A percentile compares a stretch with the other conserved stretches of the same genome.
Conservation (phyloP, 1,140 invertebrate species). For the Trachymyrmex cornetzi region DNA sequence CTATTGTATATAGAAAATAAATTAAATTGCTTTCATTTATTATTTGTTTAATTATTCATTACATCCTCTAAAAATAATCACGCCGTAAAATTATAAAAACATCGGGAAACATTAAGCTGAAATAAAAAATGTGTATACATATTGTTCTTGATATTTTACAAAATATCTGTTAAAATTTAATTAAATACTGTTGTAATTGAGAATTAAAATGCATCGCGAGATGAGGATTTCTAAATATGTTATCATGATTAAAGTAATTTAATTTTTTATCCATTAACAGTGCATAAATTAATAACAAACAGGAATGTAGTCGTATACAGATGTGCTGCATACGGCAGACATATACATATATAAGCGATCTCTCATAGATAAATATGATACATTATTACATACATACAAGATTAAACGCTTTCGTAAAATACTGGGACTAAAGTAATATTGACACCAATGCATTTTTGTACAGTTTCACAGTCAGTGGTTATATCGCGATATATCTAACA, state of each 20-base stretch:
- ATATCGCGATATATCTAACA: conserved; percentile 60
- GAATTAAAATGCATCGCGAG: neutral
- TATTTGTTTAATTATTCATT: neutral
- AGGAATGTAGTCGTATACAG: conserved; percentile 72
- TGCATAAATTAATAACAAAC: conserved; percentile 67
- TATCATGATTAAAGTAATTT: conserved; percentile 37
- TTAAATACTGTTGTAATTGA: neutral
- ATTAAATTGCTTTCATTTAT: conserved; percentile 21
- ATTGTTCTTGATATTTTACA: neutral
- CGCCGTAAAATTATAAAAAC: conserved; percentile 4
- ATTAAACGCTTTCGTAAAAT: conserved; percentile 61
- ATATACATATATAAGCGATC: neutral
- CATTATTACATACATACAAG: conserved; percentile 64
- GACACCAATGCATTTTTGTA: conserved; percentile 71
- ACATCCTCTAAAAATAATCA: neutral
- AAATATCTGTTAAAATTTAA: neutral
- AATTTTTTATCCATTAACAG: conserved; percentile 67
- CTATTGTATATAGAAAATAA: conserved; percentile 55
- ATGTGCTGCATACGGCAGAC: conserved; percentile 31
- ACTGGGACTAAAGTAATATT: conserved; percentile 66
- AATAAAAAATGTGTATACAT: conserved; percentile 1
- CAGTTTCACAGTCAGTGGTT: conserved; percentile 40
- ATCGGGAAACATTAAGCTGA: neutral
- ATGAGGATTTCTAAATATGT: conserved; percentile 5
- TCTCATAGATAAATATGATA: conserved; percentile 51